Evolutionary conservation across 37 sponge, comb jelly and placozoan species (phyloP).

Genomic region (Eunapius fragilis): DNA sequence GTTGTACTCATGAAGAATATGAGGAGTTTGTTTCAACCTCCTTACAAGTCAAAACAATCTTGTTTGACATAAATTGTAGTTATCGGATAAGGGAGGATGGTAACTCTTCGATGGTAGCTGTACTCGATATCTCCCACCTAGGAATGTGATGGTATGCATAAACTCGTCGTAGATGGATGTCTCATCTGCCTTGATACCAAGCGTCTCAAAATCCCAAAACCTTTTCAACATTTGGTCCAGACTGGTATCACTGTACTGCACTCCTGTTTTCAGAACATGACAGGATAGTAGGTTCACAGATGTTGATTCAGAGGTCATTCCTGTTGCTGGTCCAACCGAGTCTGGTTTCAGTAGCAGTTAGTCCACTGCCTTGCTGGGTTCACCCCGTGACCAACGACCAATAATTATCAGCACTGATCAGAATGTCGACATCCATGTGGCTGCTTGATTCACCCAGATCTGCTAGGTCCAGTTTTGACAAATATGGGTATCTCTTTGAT

Average conservation of each 20-base stretch:
- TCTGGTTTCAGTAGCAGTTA: neutral
- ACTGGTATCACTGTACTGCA: neutral
- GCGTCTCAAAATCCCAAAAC: constrained; percentile 17
- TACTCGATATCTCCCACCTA: neutral
- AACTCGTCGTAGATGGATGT: neutral
- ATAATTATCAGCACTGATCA: constrained; percentile 8
- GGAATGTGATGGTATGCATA: neutral
- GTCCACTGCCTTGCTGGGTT: neutral
- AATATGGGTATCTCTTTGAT: neutral
- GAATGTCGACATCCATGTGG: neutral
- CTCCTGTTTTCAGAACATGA: neutral
- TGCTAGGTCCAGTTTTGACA: neutral
- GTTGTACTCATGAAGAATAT: neutral
- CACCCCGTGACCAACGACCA: constrained; percentile 11
- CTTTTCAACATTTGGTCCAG: neutral
- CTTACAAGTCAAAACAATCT: neutral
- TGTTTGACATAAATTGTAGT: neutral
- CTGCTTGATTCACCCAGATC: neutral
- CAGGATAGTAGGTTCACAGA: neutral
- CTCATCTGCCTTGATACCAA: constrained; percentile 9
- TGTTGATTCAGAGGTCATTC: neutral
- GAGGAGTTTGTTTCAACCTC: neutral
- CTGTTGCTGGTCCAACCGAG: constrained; percentile 4
- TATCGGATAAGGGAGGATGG: neutral
- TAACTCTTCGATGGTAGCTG: constrained; percentile 3